phyloP scores from a whole-genome alignment of 2,113 vertebrate species.

The Ginglymostoma cirratum region DNA sequence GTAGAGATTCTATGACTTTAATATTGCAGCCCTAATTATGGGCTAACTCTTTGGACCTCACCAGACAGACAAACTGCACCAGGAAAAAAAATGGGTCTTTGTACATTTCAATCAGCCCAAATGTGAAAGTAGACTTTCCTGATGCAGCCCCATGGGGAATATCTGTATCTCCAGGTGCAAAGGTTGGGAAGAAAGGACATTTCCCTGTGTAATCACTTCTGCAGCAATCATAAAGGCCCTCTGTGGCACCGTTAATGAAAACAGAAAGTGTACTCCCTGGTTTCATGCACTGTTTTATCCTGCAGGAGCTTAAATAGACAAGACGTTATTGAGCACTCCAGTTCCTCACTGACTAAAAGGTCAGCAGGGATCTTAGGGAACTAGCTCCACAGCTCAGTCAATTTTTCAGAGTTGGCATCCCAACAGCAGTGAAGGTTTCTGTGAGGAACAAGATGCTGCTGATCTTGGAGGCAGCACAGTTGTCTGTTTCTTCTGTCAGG shows the following conservation, averaged over 20 bases:
- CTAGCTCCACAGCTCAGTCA: neutral
- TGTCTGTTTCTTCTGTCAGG: neutral
- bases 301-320: neutral
- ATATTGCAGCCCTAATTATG: neutral
- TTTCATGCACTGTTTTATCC: neutral
- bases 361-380: neutral
- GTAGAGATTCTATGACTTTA: no score
- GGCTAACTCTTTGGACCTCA: neutral
- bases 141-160: neutral
- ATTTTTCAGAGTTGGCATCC: neutral
- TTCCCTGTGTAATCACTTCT: neutral
- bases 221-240: no score
- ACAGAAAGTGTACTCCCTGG: neutral
- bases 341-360: neutral
- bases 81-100: neutral
- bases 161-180: neutral
- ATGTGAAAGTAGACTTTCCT: neutral
- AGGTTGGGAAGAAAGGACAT: neutral
- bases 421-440: neutral
- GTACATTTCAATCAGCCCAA: neutral
- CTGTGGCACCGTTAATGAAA: neutral
- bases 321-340: neutral
- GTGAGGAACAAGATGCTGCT: neutral
- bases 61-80: neutral
- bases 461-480: neutral